Evolutionary conservation across 2,797 vertebrate genomes (phyloP), one percentile per base, ranked within the genome.

Genomic region (Brotula barbata): DNA sequence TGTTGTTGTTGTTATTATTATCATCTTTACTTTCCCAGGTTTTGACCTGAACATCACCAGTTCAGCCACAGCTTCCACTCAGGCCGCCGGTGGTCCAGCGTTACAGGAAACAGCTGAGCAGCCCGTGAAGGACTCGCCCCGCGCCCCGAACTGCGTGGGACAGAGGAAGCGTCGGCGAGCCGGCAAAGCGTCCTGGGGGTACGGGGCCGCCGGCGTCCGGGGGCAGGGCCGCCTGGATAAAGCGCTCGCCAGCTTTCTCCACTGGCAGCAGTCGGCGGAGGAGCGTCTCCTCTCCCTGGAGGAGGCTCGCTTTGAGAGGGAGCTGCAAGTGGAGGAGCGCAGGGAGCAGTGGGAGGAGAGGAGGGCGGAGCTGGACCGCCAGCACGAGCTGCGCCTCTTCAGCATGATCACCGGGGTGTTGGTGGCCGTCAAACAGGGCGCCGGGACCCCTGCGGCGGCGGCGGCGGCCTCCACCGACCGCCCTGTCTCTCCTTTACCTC

Each of bases 381-480:
- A 94, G 34, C 92, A 95, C 0, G 93, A 94, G 79, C 89, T 94
- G 19, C 92, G 91, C 50, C 90, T 94, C 73, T 92, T 94, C 75
- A 88, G 87, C 14, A 83, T 96, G 73, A 92, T 95, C 20, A 90
- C 92, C 0, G 93, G 91, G 76, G 85, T 87, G 25, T 34, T 93
- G 82, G 83, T 74, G 60, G 45, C 91, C 55, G 68, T 86, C 64
- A 71, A 72, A 22, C 82, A 83, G 4, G 25, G 25, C 25, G 25
- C 4, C 25, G 25, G 25, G 47, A 75, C 48, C 2, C 44, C 52
- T 1, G 37, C 53, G 0, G 20, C 70, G 36, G 6, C 66, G 1
- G 31, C 41, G 2, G 6, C 57, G 10, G 40, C 62, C 44, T 31
- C 50, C 2, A 0, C 66, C 1, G 58, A 64, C 58, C 31, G 76